A percentile compares a stretch with the other conserved stretches of the same genome.
These are phyloP conservation scores for Crotophaga sulcirostris DNA, from an alignment of 2,113 vertebrate species.

Conservation along the genomic window DNA sequence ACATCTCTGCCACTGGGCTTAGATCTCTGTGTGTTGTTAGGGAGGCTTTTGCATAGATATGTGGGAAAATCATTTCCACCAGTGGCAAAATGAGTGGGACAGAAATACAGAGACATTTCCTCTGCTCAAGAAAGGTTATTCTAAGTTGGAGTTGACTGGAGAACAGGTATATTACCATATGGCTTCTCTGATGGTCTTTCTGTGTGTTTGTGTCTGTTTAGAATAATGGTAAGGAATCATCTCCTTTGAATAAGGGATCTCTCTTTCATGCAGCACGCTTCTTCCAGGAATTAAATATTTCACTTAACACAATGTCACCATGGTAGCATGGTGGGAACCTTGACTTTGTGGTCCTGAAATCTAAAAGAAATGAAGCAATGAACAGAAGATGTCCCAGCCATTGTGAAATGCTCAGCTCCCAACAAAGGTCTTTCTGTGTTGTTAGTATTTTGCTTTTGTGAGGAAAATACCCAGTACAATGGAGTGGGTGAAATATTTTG, in stretches of 20 bases:
- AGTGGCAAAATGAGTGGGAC: not conserved
- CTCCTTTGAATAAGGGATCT: not conserved
- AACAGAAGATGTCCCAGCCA: not conserved
- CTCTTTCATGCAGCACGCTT: not conserved
- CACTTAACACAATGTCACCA: not conserved
- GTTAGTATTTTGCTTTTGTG: not conserved
- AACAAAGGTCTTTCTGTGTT: not conserved
- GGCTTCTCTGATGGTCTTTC: not conserved
- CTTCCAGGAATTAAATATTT: not conserved
- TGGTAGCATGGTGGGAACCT: not conserved
- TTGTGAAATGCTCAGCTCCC: not conserved
- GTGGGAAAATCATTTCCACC: not conserved
- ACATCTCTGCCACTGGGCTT: not conserved
- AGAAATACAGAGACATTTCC: not conserved
- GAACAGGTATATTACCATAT: not conserved
- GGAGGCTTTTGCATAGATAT: not conserved
- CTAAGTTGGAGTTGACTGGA: not conserved
- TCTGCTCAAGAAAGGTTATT: not conserved
- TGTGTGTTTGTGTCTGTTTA: not conserved
- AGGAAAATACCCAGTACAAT: not conserved
- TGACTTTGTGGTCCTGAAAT: not conserved
- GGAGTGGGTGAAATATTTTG: not conserved
- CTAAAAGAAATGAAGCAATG: not conserved
- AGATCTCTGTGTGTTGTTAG: not conserved
- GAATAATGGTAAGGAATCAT: not conserved